Conservation (phyloP, 2,113 vertebrate species). For the Dascyllus trimaculatus region DNA sequence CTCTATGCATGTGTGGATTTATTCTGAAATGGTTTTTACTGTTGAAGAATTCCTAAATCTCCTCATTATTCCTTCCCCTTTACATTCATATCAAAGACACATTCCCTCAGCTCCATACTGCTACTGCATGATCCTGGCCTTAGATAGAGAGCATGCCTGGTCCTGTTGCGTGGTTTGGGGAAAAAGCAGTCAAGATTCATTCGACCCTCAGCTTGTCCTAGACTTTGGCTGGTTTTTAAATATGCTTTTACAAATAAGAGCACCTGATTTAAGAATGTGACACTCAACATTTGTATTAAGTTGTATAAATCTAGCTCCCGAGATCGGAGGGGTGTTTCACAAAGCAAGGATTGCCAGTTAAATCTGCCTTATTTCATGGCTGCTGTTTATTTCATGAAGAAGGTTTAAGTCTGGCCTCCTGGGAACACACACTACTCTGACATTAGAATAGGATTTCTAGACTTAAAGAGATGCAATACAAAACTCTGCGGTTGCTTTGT, state of each 20-base stretch:
- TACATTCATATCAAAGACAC: conserved; percentile 56
- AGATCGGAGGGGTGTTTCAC: conserved; percentile 41
- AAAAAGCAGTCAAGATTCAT: conserved; percentile 48
- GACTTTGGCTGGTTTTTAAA: conserved; percentile 29
- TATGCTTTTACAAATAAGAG: neutral
- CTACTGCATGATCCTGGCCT: conserved; percentile 19
- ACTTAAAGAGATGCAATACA: neutral
- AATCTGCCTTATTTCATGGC: neutral
- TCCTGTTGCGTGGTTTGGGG: conserved; percentile 45
- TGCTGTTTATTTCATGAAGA: too few relatives aligned
- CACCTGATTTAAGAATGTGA: neutral
- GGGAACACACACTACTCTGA: too few relatives aligned
- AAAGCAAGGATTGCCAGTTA: neutral
- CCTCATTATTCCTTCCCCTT: conserved; percentile 4
- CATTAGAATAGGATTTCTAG: too few relatives aligned
- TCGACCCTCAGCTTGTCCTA: conserved; percentile 40
- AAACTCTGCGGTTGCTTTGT: neutral
- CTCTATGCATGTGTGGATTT: conserved; percentile 18
- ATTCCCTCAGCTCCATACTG: conserved; percentile 25
- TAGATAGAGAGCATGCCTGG: conserved; percentile 14
- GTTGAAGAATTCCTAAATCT: conserved; percentile 6
- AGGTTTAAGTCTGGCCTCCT: too few relatives aligned
- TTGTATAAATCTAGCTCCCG: neutral
- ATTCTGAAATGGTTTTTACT: conserved; percentile 51
- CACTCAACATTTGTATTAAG: neutral